phyloP scores from a whole-genome alignment of 2,113 vertebrate species.

The Macaca nemestrina region DNA sequence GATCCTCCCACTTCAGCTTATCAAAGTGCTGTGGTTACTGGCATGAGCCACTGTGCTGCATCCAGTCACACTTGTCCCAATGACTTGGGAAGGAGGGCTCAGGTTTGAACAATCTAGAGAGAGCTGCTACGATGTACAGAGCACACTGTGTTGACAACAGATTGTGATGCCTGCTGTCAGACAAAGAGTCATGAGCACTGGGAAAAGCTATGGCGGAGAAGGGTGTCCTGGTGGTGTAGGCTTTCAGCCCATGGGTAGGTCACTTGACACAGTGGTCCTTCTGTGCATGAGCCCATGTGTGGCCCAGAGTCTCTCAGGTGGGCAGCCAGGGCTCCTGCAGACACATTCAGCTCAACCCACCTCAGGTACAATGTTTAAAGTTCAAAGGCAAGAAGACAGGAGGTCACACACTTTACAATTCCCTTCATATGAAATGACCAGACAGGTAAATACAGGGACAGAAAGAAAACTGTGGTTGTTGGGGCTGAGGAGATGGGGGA shows the following conservation, averaged over 20 bases:
- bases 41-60: too few relatives aligned
- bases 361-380: not conserved
- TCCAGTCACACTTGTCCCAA: too few relatives aligned
- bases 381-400: not conserved
- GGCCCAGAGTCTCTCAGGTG: not conserved
- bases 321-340: not conserved
- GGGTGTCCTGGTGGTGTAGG: not conserved
- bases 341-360: not conserved
- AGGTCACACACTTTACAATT: not conserved
- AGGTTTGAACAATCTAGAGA: not conserved
- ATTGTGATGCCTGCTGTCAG: not conserved
- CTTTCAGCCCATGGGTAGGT: not conserved
- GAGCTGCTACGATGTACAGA: not conserved
- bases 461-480: too few relatives aligned
- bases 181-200: not conserved
- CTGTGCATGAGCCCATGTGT: accelerated
- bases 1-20: too few relatives aligned
- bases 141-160: not conserved
- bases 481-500: not conserved
- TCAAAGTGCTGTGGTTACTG: too few relatives aligned
- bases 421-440: not conserved
- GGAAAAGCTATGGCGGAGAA: not conserved
- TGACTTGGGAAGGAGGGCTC: not conserved
- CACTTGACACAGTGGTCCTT: not conserved
- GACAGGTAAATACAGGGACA: not conserved